These are phyloP conservation scores for Lasioglossum albipes DNA, from an alignment of 1,140 invertebrate genomes.

Conservation along the genomic window DNA sequence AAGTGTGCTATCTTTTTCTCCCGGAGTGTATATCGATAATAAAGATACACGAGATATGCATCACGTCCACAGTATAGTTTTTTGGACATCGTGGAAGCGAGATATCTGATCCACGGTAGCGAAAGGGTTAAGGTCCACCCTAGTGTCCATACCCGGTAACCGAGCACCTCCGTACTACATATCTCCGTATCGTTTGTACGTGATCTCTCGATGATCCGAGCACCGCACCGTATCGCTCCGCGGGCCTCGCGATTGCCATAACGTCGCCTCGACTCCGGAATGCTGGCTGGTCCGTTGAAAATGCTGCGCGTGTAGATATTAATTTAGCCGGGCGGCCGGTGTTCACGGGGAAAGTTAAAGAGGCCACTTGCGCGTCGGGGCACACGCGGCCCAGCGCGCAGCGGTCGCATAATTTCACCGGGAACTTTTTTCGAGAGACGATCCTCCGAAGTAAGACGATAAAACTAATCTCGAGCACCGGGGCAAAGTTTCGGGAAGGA, in stretches of 20 bases:
- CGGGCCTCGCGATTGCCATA: neutral
- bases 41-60: too few relatives aligned
- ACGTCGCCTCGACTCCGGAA: too few relatives aligned
- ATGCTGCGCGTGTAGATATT: conserved; percentile 39
- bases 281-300: neutral
- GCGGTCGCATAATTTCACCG: conserved; percentile 32
- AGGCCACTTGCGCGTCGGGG: conserved; percentile 13
- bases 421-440: conserved; percentile 32
- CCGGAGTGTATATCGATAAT: too few relatives aligned
- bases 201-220: too few relatives aligned
- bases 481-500: conserved; percentile 13
- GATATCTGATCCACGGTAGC: too few relatives aligned
- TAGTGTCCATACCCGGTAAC: too few relatives aligned
- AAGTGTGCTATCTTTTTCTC: too few relatives aligned
- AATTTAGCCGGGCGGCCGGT: conserved; percentile 24
- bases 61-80: too few relatives aligned
- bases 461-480: conserved; percentile 30
- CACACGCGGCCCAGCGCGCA: conserved; percentile 18
- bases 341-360: conserved; percentile 18
- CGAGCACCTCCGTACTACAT: too few relatives aligned
- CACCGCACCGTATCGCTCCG: neutral
- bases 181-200: too few relatives aligned
- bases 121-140: too few relatives aligned
- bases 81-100: too few relatives aligned
- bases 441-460: conserved; percentile 23